Percentiles rank a stretch among this genome's conserved stretches.
Conservation (phyloP, 2,113 vertebrate genomes). For the Excalfactoria chinensis region DNA sequence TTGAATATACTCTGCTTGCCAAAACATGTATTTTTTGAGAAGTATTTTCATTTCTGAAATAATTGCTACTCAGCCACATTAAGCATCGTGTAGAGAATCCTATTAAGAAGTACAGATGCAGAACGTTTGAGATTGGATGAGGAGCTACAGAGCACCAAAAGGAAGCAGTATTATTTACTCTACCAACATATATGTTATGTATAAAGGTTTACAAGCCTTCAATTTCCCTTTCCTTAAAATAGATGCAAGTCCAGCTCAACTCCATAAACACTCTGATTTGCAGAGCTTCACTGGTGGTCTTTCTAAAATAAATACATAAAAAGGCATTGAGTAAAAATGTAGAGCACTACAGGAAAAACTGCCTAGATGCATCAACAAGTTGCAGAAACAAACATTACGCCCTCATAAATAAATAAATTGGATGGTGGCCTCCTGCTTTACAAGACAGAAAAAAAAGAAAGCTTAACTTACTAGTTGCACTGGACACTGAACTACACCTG, state of each 20-base stretch:
- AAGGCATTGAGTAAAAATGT: background rate
- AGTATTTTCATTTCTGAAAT: background rate
- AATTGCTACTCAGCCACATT: background rate
- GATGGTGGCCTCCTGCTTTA: background rate
- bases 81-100: background rate
- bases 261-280: background rate
- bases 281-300: background rate
- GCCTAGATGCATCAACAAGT: background rate
- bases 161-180: background rate
- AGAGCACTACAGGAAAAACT: background rate
- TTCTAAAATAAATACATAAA: background rate
- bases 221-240: background rate
- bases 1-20: background rate
- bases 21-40: background rate
- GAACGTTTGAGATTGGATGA: background rate
- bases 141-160: background rate
- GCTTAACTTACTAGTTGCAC: background rate
- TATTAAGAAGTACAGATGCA: background rate
- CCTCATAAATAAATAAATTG: background rate
- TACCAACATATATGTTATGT: background rate
- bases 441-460: background rate
- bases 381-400: background rate
- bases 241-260: background rate
- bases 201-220: slow-evolving; percentile 13
- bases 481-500: background rate